Base-by-base conservation (phyloP, 2,888 invertebrate species). In the Agonum fuliginosum region DNA sequence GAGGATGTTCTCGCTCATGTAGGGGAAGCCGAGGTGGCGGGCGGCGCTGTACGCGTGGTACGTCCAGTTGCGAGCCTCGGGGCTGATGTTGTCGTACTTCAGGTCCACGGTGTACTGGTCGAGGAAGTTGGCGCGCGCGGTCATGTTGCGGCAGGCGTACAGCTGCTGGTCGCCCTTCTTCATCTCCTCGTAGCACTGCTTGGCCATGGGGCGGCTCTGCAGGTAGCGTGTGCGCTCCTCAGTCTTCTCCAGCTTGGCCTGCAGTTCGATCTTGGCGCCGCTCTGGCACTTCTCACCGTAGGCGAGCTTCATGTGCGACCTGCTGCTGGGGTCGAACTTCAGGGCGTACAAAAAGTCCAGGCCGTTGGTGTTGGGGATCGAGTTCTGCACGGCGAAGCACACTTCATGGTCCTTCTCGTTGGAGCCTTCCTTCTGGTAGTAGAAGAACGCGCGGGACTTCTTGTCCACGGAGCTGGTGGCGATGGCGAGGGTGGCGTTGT, bases 391-490 rank as follows among this genome's bases (percentile, higher is more conserved):
- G 43, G 88, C 87, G 6, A 87, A 86, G 80, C 89, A 90, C 4
- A 89, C 81, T 82, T 91, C 89, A 79, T 84, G 86, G 20, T 67
- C 34, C 19, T 67, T 65, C 6, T 67, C 65, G 73, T 85, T 83
- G 10, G 83, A 86, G 1, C 86, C 85, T 77, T 87, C 87, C 78
- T 85, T 86, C 73, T 85, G 86, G 80, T 87, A 88, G 82, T 88
- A 90, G 34, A 90, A 70, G 10, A 90, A 84, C 34, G 87, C 83
- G 71, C 90, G 90, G 10, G 88, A 85, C 82, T 90, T 91, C 3
- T 88, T 85, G 81, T 91, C 90, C 1, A 90, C 88, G 2, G 88
- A 86, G 82, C 92, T 92, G n/a, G 84, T 83, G 22, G 89, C 90
- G 19, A 87, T 81, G 12, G 91, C 91, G 10, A 88, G 85, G 4